Evolutionary conservation across 2,113 vertebrate species (phyloP), one percentile per base, ranked within the genome.

Genomic region (Callospermophilus lateralis): DNA sequence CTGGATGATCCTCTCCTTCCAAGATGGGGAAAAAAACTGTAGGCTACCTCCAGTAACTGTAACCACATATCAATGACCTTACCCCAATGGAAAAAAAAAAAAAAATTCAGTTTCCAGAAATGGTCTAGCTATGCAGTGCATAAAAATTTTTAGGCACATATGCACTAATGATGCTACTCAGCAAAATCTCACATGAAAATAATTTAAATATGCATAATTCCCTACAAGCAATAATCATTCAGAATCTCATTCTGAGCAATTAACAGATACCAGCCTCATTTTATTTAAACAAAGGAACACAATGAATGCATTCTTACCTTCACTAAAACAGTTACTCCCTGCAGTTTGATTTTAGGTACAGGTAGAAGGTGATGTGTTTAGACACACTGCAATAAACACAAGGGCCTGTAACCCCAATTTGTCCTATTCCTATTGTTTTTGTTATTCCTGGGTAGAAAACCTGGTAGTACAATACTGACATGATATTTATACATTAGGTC

Each of bases 1-100:
- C 63, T 67, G 4, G 73, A 48, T 89, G 73, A 61, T 93, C 61
- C 67, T 96, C n/a, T 72, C 42, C 42, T 28, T 96, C 61, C 53
- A 93, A 78, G 55, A 85, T 22, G 12, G 13, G 20, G 37, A 26
- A 85, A 26, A 85, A 88, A 78, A 11, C 58, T 76, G 30, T 37
- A 53, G 53, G 42, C 24, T 30, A 55, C 26, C 30, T 83, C 48
- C 48, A 93, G 17, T 45, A 42, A 73, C 20, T 84, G 67, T 48
- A 90, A 84, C 93, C 58, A 89, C 26, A 83, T 20, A 34, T 24
- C 53, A 77, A 30, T 73, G 45, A 5, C 34, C 73, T 81, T 42
- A 86, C 2, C 73, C 32, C 89, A 58, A 67, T 42, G 42, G 13
- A 32, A 96, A 89, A 42, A 58, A 22, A 95, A 89, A 42, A 22